Conservation (phyloP, 2,888 invertebrate genomes). For the Heliconius aoede region DNA sequence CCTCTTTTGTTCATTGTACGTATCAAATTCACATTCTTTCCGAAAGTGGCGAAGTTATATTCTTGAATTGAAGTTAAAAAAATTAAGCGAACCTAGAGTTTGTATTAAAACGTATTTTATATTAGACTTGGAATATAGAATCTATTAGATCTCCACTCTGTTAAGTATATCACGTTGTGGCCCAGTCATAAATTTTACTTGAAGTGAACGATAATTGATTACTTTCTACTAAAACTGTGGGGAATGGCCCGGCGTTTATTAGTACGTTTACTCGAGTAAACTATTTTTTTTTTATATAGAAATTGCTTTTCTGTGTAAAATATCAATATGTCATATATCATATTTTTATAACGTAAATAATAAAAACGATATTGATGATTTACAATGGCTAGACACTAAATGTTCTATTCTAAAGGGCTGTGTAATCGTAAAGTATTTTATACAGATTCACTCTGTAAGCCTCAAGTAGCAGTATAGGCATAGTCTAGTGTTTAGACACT, state of each 20-base stretch:
- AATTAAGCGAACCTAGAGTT: conserved; percentile 29
- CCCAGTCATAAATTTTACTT: conserved; percentile 34
- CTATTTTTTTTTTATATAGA: background rate
- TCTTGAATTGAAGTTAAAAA: conserved; percentile 14
- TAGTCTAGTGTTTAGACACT: background rate
- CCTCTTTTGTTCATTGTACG: background rate
- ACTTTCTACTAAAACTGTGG: conserved; percentile 24
- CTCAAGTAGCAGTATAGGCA: background rate
- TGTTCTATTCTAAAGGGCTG: background rate
- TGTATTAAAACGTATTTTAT: conserved; percentile 38
- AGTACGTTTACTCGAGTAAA: background rate
- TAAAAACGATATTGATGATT: background rate
- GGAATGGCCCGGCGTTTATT: conserved; percentile 4
- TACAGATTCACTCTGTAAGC: background rate
- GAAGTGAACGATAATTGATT: conserved; percentile 36
- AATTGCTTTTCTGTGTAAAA: background rate
- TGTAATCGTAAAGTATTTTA: too few relatives aligned
- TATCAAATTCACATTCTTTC: conserved; percentile 3
- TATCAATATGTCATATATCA: background rate
- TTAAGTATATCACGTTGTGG: conserved; percentile 34
- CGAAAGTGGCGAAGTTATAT: background rate
- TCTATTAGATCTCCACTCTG: conserved; percentile 25
- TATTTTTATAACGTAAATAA: background rate
- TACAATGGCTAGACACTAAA: background rate
- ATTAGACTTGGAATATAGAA: conserved; percentile 35